These are phyloP conservation scores for Haemorhous mexicanus DNA, from an alignment of 2,113 vertebrate species.

Conservation along the genomic window DNA sequence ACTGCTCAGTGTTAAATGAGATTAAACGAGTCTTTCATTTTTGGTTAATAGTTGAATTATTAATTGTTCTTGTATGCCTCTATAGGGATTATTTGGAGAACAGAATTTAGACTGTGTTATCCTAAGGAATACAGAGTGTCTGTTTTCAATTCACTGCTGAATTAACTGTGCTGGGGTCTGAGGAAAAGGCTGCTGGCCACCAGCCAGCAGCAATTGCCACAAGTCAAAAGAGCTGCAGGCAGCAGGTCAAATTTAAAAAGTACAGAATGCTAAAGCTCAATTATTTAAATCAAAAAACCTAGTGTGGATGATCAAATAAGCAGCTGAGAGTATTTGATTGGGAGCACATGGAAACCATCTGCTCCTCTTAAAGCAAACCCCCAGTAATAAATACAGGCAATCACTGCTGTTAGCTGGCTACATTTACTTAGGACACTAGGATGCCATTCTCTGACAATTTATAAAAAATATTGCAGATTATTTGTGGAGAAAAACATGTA, in stretches of 20 bases:
- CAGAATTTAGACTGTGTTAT: neutral
- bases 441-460: neutral
- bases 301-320: slow-evolving; percentile 66
- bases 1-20: slow-evolving; percentile 23
- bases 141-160: slow-evolving; percentile 24
- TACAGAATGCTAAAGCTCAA: slow-evolving; percentile 51
- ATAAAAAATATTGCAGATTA: neutral
- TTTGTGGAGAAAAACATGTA: neutral
- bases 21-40: slow-evolving; percentile 33
- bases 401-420: neutral
- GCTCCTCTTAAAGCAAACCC: slow-evolving; percentile 54
- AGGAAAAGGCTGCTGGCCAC: slow-evolving; percentile 11
- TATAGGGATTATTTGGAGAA: slow-evolving; percentile 44
- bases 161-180: slow-evolving; percentile 2
- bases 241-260: slow-evolving; percentile 62
- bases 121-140: neutral
- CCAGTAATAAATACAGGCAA: slow-evolving; percentile 38
- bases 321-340: slow-evolving; percentile 64
- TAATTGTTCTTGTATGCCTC: slow-evolving; percentile 33
- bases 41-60: slow-evolving; percentile 38
- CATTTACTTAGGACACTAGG: neutral
- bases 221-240: slow-evolving; percentile 37
- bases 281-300: slow-evolving; percentile 68
- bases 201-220: slow-evolving; percentile 29
- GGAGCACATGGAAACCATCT: slow-evolving; percentile 67